Base-by-base conservation (phyloP, 2,113 vertebrate species). In the Pterophyllum scalare region DNA sequence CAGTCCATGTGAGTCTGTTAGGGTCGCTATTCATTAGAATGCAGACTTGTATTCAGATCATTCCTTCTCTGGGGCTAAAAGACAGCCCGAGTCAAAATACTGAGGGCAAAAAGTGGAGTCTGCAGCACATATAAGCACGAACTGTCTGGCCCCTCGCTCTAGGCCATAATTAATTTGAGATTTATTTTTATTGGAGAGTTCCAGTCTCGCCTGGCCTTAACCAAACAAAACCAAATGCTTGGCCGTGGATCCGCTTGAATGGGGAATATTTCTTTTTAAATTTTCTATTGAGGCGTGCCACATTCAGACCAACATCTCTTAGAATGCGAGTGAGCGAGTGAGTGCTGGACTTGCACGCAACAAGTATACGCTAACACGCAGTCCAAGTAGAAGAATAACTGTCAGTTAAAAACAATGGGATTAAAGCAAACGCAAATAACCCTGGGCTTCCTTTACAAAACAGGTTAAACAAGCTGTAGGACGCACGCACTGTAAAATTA, bases 161-260 rank as follows among this genome's bases (percentile, higher is more conserved):
- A 95, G 97, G 97, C 97, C 97, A 97, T 98, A 97, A 99, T 99
- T 99, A 98, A 99, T 99, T 97, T 98, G 97, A 98, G 97, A 98
- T 99, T 98, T 99, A 98, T 99, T 99, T 99, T 98, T 98, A 98
- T 98, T 99, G 97, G 97, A 98, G 97, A 97, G 96, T 96, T 94
- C 95, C 93, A 96, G 97, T 97, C 97, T 98, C 97, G 96, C 96
- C 96, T 97, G 97, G 97, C 97, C 97, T 99, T 97, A 98, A 97
- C 97, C 96, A 99, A 99, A 99, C 98, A 99, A 97, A 97, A 96
- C 97, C 96, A 93, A 94, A 97, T 95, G 95, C 95, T 89, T 95
- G 96, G 96, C 96, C 95, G 95, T 95, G 95, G 97, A 97, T 97
- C 96, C 96, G 96, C 97, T 96, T 96, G 96, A 97, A 97, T 96